These are phyloP conservation scores for Euura lappo DNA, from an alignment of 1,140 invertebrate genomes.

Conservation along the genomic window DNA sequence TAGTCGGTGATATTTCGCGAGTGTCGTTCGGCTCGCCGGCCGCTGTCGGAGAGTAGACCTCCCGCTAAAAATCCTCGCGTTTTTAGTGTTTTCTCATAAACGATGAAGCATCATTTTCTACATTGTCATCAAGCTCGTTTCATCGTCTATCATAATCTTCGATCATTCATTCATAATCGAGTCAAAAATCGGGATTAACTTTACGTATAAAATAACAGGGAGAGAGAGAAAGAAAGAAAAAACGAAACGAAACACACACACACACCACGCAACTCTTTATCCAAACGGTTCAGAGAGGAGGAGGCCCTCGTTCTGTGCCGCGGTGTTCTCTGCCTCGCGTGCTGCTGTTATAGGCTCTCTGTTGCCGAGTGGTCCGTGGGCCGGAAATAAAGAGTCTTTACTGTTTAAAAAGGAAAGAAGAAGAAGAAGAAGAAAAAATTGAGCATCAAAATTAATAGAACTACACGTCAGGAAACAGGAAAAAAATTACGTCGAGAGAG, in stretches of 20 bases:
- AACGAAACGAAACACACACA: too few relatives aligned
- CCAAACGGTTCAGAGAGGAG: not conserved
- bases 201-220: too few relatives aligned
- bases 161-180: too few relatives aligned
- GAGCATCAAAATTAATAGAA: not conserved
- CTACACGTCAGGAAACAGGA: too few relatives aligned
- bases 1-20: slow-evolving; percentile 15
- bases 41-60: slow-evolving; percentile 14
- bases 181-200: too few relatives aligned
- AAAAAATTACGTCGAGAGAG: too few relatives aligned
- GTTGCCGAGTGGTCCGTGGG: slow-evolving; percentile 37
- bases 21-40: slow-evolving; percentile 20
- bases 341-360: slow-evolving; percentile 18
- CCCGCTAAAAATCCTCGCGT: slow-evolving; percentile 19
- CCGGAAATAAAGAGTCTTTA: slow-evolving; percentile 38
- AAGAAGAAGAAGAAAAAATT: not conserved
- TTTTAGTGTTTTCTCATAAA: slow-evolving; percentile 10
- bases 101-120: too few relatives aligned
- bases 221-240: too few relatives aligned
- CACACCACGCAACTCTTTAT: too few relatives aligned
- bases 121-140: too few relatives aligned
- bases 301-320: slow-evolving; percentile 11
- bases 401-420: not conserved
- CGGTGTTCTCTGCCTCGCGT: not conserved
- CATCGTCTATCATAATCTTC: too few relatives aligned